Evolutionary conservation across 2,113 vertebrate species (phyloP).

Genomic region (Solea solea): DNA sequence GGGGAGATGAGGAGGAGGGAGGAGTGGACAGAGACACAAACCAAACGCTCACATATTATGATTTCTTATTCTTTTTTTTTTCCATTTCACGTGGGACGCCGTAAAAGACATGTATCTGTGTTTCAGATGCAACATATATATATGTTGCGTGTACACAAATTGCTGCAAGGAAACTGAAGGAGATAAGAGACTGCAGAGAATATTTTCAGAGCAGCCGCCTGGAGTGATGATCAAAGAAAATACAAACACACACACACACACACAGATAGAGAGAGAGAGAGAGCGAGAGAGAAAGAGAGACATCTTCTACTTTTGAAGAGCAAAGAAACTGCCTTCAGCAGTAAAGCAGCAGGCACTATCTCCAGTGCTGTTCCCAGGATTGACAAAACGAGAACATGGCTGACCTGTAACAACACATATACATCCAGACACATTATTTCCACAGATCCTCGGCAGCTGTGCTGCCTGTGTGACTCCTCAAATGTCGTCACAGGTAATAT

Average conservation of each 20-base stretch:
- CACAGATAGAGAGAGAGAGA: slow-evolving; percentile 1
- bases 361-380: slow-evolving; percentile 6
- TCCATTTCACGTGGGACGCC: not conserved
- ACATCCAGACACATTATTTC: slow-evolving; percentile 31
- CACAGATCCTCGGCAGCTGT: slow-evolving; percentile 18
- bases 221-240: slow-evolving; percentile 61
- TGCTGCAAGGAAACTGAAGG: slow-evolving; percentile 38
- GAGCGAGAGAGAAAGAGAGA: not conserved
- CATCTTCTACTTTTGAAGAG: slow-evolving; percentile 15
- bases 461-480: slow-evolving; percentile 23
- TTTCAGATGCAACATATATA: not conserved
- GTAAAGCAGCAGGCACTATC: slow-evolving; percentile 14
- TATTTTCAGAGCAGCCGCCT: slow-evolving; percentile 36
- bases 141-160: slow-evolving; percentile 19
- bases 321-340: slow-evolving; percentile 22
- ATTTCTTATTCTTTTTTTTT: not conserved
- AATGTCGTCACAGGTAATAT: slow-evolving; percentile 46
- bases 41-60: not conserved
- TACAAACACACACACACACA: slow-evolving; percentile 6
- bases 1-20: slow-evolving; percentile 5
- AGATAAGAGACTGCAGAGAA: slow-evolving; percentile 46
- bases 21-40: not conserved
- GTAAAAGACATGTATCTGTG: not conserved
- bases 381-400: slow-evolving; percentile 8
- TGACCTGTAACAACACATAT: slow-evolving; percentile 10